Evolutionary conservation across 1,140 invertebrate species (phyloP).

Genomic region (Dreissena rostriformis): DNA sequence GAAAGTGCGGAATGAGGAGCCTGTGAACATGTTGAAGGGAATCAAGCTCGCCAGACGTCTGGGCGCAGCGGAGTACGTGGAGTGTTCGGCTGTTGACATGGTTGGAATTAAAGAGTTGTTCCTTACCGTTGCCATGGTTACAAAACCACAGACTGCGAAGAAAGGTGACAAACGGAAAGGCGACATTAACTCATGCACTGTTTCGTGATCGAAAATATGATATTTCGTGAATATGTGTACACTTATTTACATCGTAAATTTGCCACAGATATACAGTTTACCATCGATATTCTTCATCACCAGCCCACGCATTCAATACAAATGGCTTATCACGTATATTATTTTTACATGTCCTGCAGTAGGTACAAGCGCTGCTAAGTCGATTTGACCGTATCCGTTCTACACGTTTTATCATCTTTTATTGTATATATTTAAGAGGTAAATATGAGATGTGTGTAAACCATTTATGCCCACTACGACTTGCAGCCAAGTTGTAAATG

Average conservation of each 20-base stretch:
- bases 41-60: constrained; percentile 85
- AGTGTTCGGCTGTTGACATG: constrained; percentile 88
- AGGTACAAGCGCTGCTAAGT: too few relatives aligned
- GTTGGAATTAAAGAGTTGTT: constrained; percentile 71
- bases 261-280: too few relatives aligned
- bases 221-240: neutral
- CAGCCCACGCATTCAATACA: too few relatives aligned
- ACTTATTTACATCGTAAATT: neutral
- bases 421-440: too few relatives aligned
- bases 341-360: too few relatives aligned
- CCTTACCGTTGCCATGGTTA: constrained; percentile 65
- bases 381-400: too few relatives aligned
- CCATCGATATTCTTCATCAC: too few relatives aligned
- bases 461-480: too few relatives aligned
- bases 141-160: constrained; percentile 15
- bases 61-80: constrained; percentile 94
- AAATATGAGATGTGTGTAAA: too few relatives aligned
- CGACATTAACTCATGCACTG: constrained; percentile 25
- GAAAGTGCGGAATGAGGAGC: constrained; percentile 91
- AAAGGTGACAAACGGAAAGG: constrained; percentile 31
- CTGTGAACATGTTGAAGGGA: constrained; percentile 89
- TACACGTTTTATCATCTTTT: too few relatives aligned
- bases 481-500: too few relatives aligned
- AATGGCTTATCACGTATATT: too few relatives aligned
- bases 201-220: constrained; percentile 11